Base-by-base conservation (phyloP, 2,113 vertebrate species). In the Actenoides lindsayi region DNA sequence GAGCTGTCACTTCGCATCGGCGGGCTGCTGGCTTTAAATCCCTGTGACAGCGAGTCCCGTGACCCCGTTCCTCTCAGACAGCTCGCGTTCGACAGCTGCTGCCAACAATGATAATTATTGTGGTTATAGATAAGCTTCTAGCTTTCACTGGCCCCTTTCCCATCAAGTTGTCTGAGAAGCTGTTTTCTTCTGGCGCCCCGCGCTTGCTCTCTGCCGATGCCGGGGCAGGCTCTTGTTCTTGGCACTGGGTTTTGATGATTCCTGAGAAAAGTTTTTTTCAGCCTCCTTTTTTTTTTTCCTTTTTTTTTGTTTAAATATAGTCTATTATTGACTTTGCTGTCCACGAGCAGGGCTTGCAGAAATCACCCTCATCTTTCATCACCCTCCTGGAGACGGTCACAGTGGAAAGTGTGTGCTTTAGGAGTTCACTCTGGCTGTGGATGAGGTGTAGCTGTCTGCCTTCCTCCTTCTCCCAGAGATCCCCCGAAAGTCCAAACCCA, bases 121-220 rank as follows among this genome's bases (percentile, higher is more conserved):
- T 77, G 83, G 90, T 94, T 96, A 87, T 67, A 97, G 96, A 97
- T 93, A 96, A 96, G 93, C 91, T 96, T 97, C 93, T 65, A 97
- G 80, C 88, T 97, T 94, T 97, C 94, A 68, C 96, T 97, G 97
- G 97, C 95, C 95, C 80, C 94, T 93, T 98, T 97, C 95, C 95
- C 93, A 92, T 94, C 76, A n/a, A 57, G 53, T 96, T 91, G 93
- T 92, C 93, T 92, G 95, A 97, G 93, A 93, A 97, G 94, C 91
- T 96, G 76, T 97, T 98, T 96, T 87, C 68, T 97, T 88, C 97
- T 96, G 94, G 81, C 93, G 46, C 62, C 87, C 73, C 19, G 8
- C 20, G 33, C 95, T 83, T 74, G 81, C 82, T 96, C 53, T 86
- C 80, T 75, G 86, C 77, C 42, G 85, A 78, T 87, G 82, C 50